Base-by-base conservation (phyloP, 2,113 vertebrate species). In the Turnix velox region DNA sequence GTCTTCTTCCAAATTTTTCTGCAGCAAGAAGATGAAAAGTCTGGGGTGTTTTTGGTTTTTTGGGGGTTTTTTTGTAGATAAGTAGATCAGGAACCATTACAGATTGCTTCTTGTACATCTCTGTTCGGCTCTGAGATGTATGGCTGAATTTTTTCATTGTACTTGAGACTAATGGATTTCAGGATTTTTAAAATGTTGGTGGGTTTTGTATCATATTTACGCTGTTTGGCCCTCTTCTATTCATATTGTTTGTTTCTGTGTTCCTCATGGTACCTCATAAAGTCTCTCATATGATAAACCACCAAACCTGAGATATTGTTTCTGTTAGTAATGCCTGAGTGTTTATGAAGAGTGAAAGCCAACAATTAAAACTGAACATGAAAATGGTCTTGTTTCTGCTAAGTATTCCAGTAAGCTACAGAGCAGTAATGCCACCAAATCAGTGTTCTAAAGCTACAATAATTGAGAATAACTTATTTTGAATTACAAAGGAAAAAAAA, bases 321-420 rank as follows among this genome's bases (percentile, higher is more conserved):
- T 66, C 27, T 22, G 2, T 33, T 46, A 7, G 9, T 75, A 31
- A 65, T 84, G 13, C 39, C 18, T 35, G 0, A n/a, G 13, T 59
- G 30, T 67, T 83, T 87, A 35, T 67, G 68, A 75, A 11, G 28
- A 85, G 10, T 30, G 52, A 90, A 40, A 68, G 28, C 37, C 49
- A 61, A 11, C 33, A 78, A 46, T 73, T 90, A 52, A 80, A 92
- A 82, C 31, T 22, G 35, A 67, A 75, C 61, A 61, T 84, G 84
- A 74, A 93, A 84, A 68, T 65, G 40, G 17, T 59, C 48, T 72
- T 95, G 40, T 74, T 91, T 95, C 57, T 88, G 57, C 11, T 94
- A 76, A 94, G 71, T 76, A 76, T 45, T 65, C n/a, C 20, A 61
- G 4, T 42, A 67, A 78, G 35, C 81, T 89, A 57, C 69, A 67